Evolutionary conservation across 1,140 invertebrate genomes (phyloP).

Genomic region (Thereuonema tuberculata): DNA sequence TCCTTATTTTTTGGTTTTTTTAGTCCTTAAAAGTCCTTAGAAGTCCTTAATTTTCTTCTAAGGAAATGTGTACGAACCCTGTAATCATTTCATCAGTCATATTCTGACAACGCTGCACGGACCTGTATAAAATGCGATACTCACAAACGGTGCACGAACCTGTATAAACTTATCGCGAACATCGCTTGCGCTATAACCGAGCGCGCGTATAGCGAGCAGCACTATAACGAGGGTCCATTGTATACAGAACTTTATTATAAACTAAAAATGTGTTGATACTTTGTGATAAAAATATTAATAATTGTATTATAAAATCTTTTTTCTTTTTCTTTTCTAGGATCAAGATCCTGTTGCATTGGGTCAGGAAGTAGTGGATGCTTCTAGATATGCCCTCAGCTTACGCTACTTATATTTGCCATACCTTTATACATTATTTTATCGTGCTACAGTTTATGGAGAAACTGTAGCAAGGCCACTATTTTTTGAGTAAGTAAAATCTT

Average conservation of each 20-base stretch:
- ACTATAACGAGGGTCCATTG: too few relatives aligned
- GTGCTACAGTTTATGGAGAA: constrained; percentile 48
- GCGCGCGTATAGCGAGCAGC: too few relatives aligned
- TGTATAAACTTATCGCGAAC: too few relatives aligned
- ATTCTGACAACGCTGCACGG: too few relatives aligned
- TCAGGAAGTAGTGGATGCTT: constrained; percentile 44
- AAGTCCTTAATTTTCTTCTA: too few relatives aligned
- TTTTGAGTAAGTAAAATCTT: constrained; percentile 58
- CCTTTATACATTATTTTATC: constrained; percentile 64
- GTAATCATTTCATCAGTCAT: too few relatives aligned
- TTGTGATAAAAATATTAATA: not conserved
- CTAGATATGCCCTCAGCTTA: constrained; percentile 44
- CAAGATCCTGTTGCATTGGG: constrained; percentile 65
- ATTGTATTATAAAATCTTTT: not conserved
- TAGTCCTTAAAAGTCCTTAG: too few relatives aligned
- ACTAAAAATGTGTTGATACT: not conserved
- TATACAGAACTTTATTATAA: not conserved
- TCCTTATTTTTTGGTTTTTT: too few relatives aligned
- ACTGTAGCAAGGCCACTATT: constrained; percentile 65
- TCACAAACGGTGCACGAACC: too few relatives aligned
- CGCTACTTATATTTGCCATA: constrained; percentile 65
- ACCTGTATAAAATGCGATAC: too few relatives aligned
- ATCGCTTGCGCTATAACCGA: too few relatives aligned
- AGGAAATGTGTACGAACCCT: too few relatives aligned
- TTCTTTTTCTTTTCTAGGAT: constrained; percentile 35